Percentiles rank a stretch among this genome's conserved stretches.
phyloP scores from a whole-genome alignment of 1,140 invertebrate genomes.

The Saccostrea glomerata region DNA sequence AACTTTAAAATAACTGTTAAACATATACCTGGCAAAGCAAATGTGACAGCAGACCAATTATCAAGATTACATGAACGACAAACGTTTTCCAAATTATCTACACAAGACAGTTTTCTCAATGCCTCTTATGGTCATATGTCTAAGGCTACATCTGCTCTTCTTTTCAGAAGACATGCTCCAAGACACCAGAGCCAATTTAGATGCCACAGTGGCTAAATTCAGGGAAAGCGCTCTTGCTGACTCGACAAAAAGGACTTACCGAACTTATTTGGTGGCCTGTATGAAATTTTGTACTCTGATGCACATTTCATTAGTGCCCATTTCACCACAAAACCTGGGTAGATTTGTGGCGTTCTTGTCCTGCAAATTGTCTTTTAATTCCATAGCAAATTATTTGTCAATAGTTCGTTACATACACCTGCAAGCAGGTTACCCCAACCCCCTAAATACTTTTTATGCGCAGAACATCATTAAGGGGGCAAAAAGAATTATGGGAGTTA shows the following conservation, averaged over 20 bases:
- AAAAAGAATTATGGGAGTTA: conserved; percentile 4
- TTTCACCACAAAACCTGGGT: background rate
- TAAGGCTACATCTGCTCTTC: conserved; percentile 21
- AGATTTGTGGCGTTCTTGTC: conserved; percentile 42
- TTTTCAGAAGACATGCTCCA: conserved; percentile 29
- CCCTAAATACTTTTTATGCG: background rate
- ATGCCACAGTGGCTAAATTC: conserved; percentile 11
- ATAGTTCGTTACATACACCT: conserved; percentile 13
- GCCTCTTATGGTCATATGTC: conserved; percentile 27
- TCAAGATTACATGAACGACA: conserved; percentile 10
- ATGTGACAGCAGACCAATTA: conserved; percentile 32
- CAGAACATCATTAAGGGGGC: conserved; percentile 24
- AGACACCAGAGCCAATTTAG: background rate
- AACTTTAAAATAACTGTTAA: conserved; percentile 41
- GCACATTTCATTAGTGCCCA: conserved; percentile 34
- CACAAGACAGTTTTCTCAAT: background rate
- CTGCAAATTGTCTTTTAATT: background rate
- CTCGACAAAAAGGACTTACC: background rate
- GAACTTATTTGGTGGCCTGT: background rate
- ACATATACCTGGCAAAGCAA: conserved; percentile 30
- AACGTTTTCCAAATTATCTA: background rate
- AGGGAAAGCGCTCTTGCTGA: conserved; percentile 17
- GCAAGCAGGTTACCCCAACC: background rate
- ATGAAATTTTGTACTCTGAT: conserved; percentile 13
- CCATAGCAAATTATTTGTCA: conserved; percentile 39